Evolutionary conservation across 1,140 invertebrate genomes (phyloP).

Genomic region (Medauroidea extradentata): DNA sequence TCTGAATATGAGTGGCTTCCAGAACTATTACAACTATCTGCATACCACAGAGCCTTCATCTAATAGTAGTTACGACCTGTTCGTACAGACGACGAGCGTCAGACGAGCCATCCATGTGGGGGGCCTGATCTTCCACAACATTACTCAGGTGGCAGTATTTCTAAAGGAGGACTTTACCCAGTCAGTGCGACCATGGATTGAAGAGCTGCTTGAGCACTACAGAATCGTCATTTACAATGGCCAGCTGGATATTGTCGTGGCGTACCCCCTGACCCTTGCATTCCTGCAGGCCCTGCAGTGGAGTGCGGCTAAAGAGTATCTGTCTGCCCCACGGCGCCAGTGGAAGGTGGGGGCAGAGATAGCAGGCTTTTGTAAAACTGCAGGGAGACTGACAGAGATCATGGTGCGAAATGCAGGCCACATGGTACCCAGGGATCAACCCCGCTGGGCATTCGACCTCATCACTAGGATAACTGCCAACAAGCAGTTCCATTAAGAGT

Average conservation of each 20-base stretch:
- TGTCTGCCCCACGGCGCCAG: constrained; percentile 1
- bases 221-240: constrained; percentile 74
- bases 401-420: constrained; percentile 77
- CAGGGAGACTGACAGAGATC: constrained; percentile 71
- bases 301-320: constrained; percentile 57
- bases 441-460: constrained; percentile 69
- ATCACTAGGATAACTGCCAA: constrained; percentile 68
- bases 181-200: constrained; percentile 69
- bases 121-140: constrained; percentile 55
- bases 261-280: constrained; percentile 70
- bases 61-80: too few species aligned
- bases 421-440: constrained; percentile 78
- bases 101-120: constrained; percentile 56
- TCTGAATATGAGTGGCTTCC: too few species aligned
- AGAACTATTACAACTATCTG: too few species aligned
- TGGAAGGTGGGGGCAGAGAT: constrained; percentile 63
- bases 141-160: constrained; percentile 32
- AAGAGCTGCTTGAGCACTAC: constrained; percentile 62
- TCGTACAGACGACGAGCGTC: too few species aligned
- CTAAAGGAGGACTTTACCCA: constrained; percentile 77
- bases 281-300: constrained; percentile 65
- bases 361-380: constrained; percentile 72
- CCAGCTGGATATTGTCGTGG: constrained; percentile 79
- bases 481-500: constrained; percentile 6
- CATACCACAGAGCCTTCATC: too few species aligned